Evolutionary conservation across 2,888 invertebrate genomes (phyloP).

Genomic region (Cosmorhoe ocellata): DNA sequence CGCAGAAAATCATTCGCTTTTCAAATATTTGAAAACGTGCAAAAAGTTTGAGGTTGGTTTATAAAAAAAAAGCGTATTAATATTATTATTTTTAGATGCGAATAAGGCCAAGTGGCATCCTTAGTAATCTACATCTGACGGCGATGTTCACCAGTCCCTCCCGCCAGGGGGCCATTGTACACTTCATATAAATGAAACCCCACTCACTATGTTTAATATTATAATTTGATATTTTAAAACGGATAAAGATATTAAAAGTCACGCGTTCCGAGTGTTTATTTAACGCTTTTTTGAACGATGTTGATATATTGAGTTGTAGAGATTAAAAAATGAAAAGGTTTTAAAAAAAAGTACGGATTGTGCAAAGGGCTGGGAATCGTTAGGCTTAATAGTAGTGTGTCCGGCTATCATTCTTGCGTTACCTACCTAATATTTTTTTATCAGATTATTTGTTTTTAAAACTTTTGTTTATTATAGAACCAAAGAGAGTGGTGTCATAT

Average conservation of each 20-base stretch:
- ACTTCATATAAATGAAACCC: slow-evolving; percentile 70
- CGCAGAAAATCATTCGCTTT: too few relatives aligned
- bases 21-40: too few relatives aligned
- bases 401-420: neutral
- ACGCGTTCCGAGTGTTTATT: slow-evolving; percentile 77
- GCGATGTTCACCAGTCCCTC: slow-evolving; percentile 32
- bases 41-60: too few relatives aligned
- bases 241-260: slow-evolving; percentile 81
- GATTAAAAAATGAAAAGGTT: slow-evolving; percentile 30
- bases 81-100: too few relatives aligned
- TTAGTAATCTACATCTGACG: slow-evolving; percentile 14
- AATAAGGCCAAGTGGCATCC: slow-evolving; percentile 5
- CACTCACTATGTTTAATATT: slow-evolving; percentile 75
- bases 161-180: slow-evolving; percentile 70
- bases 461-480: too few relatives aligned
- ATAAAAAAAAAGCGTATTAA: too few relatives aligned
- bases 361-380: slow-evolving; percentile 36
- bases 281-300: slow-evolving; percentile 63
- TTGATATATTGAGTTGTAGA: slow-evolving; percentile 65
- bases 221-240: slow-evolving; percentile 82
- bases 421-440: too few relatives aligned
- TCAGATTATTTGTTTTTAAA: too few relatives aligned
- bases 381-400: neutral
- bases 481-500: too few relatives aligned
- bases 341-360: slow-evolving; percentile 36